phyloP scores from a whole-genome alignment of 2,797 vertebrate species.

The Microhierax caerulescens region DNA sequence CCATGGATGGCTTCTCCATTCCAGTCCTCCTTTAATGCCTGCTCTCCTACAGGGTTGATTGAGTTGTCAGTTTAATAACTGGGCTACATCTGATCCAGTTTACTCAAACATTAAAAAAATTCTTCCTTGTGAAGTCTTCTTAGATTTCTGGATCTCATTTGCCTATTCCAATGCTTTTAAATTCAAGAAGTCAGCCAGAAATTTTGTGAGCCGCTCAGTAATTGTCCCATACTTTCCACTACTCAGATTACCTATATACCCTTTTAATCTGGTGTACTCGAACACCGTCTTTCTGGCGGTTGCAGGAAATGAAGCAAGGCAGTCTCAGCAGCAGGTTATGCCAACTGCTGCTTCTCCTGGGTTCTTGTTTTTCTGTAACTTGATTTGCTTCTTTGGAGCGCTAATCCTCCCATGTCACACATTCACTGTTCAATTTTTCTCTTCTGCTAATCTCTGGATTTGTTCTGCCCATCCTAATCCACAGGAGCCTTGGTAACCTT shows the following conservation, averaged over 20 bases:
- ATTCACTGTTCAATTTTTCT: slow-evolving; percentile 47
- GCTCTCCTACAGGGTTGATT: background rate
- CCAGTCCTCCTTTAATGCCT: background rate
- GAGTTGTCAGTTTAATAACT: background rate
- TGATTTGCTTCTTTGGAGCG: slow-evolving; percentile 9
- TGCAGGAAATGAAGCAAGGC: background rate
- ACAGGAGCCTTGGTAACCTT: slow-evolving; percentile 11
- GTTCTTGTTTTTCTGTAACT: slow-evolving; percentile 34
- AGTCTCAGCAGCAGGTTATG: background rate
- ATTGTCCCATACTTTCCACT: background rate
- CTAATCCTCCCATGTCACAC: slow-evolving; percentile 23
- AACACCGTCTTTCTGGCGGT: background rate
- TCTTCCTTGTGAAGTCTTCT: background rate
- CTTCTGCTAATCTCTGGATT: slow-evolving; percentile 53
- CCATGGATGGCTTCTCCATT: background rate
- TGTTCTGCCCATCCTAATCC: slow-evolving; percentile 49
- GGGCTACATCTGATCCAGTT: background rate
- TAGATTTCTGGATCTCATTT: background rate
- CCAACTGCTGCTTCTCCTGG: background rate
- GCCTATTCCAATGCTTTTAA: background rate
- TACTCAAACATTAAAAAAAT: background rate
- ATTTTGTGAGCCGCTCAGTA: background rate
- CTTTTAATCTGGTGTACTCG: background rate
- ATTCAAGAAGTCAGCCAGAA: background rate
- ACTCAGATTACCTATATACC: background rate